phyloP scores from a whole-genome alignment of 2,888 invertebrate genomes.

The Achlya flavicornis region DNA sequence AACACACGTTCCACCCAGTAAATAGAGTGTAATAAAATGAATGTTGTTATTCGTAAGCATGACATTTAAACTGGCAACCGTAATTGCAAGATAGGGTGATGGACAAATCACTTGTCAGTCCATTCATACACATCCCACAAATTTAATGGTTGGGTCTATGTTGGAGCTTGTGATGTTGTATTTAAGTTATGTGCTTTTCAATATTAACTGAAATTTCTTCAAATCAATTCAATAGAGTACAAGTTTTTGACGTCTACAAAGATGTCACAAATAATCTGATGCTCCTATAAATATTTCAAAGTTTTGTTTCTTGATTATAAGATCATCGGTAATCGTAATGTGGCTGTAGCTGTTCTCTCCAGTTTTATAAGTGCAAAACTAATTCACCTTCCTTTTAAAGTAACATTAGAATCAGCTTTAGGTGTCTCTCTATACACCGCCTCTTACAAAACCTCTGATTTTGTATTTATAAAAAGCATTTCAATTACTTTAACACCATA shows the following conservation, averaged over 20 bases:
- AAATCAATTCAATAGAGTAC: no score
- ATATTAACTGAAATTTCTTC: neutral
- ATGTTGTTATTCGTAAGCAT: neutral
- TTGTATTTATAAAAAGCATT: neutral
- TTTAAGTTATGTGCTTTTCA: neutral
- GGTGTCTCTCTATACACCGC: neutral
- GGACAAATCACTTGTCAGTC: neutral
- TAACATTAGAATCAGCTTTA: neutral
- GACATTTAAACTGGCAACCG: neutral
- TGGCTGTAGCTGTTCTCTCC: neutral
- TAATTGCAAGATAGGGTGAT: neutral
- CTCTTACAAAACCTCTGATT: neutral
- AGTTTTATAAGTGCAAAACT: neutral
- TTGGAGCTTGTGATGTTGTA: neutral
- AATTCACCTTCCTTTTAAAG: neutral
- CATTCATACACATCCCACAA: neutral
- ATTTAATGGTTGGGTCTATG: neutral
- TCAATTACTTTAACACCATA: neutral
- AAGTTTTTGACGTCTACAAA: no score
- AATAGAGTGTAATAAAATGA: neutral
- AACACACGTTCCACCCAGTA: neutral
- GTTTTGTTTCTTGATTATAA: no score
- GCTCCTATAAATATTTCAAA: no score
- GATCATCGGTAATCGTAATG: neutral
- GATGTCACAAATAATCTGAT: no score